Evolutionary conservation across 2,797 vertebrate genomes (phyloP).

Genomic region (Orestias chungarensis): DNA sequence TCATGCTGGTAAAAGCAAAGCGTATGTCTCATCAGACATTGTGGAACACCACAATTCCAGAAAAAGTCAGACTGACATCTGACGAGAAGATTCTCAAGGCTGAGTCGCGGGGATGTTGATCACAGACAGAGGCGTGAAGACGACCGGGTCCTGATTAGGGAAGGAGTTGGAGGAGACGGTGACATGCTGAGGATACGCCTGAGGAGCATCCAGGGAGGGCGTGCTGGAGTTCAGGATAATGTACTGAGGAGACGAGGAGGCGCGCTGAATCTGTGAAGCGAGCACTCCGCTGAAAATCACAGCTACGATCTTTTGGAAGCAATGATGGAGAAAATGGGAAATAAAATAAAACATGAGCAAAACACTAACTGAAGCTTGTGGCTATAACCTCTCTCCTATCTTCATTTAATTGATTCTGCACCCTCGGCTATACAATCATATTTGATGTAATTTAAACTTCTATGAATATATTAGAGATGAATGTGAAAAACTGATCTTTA

Average conservation of each 20-base stretch:
- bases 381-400: not conserved
- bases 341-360: slow-evolving; percentile 3
- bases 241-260: slow-evolving; percentile 55
- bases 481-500: not conserved
- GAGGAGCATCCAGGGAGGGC: slow-evolving; percentile 1
- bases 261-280: slow-evolving; percentile 18
- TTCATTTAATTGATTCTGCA: not conserved
- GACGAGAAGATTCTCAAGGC: slow-evolving; percentile 2
- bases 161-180: slow-evolving; percentile 20
- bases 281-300: slow-evolving; percentile 63
- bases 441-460: not conserved
- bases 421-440: not conserved
- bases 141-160: slow-evolving; percentile 38
- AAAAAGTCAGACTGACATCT: not conserved
- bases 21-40: not conserved
- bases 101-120: slow-evolving; percentile 39
- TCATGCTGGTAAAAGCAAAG: not conserved
- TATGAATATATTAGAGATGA: not conserved
- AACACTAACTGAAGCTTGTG: not conserved
- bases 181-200: slow-evolving; percentile 14
- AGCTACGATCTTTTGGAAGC: slow-evolving; percentile 45
- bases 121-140: slow-evolving; percentile 56
- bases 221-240: slow-evolving; percentile 51
- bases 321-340: not conserved
- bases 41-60: not conserved